These are phyloP conservation scores for Cassiopea andromeda DNA, from an alignment of 30 jellyfish, hydroid and myxozoan species.

Conservation along the genomic window DNA sequence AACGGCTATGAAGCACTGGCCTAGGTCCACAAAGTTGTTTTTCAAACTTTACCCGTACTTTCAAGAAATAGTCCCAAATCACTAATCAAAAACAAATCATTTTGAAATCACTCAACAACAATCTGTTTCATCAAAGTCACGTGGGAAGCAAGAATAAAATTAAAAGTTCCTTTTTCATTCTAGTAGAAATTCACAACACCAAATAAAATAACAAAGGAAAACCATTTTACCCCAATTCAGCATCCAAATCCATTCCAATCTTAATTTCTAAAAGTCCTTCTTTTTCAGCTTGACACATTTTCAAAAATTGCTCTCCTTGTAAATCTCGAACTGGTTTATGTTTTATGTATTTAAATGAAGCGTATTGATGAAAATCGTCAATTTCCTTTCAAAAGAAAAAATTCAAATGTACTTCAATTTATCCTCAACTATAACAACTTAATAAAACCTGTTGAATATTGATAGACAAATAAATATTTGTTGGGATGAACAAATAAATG, in stretches of 20 bases:
- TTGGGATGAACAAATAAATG: background rate
- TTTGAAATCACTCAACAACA: no score
- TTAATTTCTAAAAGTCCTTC: constrained; percentile 83
- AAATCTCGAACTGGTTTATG: constrained; percentile 95
- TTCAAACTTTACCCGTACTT: no score
- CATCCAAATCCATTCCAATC: constrained; percentile 80
- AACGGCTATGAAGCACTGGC: no score
- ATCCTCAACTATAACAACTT: no score
- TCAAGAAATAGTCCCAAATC: no score
- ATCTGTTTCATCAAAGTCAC: background rate
- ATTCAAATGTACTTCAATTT: background rate
- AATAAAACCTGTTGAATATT: no score
- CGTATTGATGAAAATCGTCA: constrained; percentile 87
- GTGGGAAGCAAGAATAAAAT: background rate
- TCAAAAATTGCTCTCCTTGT: constrained; percentile 94
- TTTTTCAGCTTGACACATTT: constrained; percentile 94
- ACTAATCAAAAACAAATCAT: no score
- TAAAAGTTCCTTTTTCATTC: background rate
- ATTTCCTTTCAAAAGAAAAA: constrained; percentile 69
- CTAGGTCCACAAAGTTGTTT: no score
- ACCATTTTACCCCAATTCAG: constrained; percentile 56
- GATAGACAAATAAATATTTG: no score
- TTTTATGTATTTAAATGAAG: constrained; percentile 91
- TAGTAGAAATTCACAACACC: background rate
- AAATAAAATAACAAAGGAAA: background rate